Percentiles rank a stretch among this genome's conserved stretches.
These are phyloP conservation scores for Yponomeuta malinellus DNA, from an alignment of 2,888 invertebrate genomes.

Conservation along the genomic window DNA sequence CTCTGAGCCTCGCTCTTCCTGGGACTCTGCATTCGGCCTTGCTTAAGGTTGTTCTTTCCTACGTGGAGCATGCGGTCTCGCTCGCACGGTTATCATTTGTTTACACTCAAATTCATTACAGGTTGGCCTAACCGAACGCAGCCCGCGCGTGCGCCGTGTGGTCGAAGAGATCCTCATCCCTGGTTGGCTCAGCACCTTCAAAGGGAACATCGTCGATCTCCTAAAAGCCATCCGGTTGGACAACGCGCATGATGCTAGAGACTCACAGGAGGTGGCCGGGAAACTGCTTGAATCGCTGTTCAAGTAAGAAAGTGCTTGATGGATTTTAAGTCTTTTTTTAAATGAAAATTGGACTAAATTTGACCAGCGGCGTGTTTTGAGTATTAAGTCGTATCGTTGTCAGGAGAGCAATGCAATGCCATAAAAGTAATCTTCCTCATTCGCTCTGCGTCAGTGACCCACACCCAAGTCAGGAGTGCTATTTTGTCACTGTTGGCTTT, in stretches of 20 bases:
- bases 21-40: not conserved
- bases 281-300: slow-evolving; percentile 66
- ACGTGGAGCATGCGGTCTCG: no score
- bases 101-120: slow-evolving; percentile 21
- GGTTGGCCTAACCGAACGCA: slow-evolving; percentile 68
- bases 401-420: no score
- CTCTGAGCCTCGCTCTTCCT: not conserved
- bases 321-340: no score
- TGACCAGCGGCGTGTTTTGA: no score
- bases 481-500: no score
- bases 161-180: slow-evolving; percentile 78
- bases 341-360: no score
- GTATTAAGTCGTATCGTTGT: no score
- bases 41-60: no score
- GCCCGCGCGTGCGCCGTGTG: slow-evolving; percentile 60
- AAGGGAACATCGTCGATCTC: slow-evolving; percentile 82
- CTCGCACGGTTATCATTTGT: no score
- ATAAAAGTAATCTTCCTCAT: no score
- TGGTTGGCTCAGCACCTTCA: slow-evolving; percentile 84
- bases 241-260: slow-evolving; percentile 64
- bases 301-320: slow-evolving; percentile 41
- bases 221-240: slow-evolving; percentile 85
- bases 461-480: no score
- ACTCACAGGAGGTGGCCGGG: slow-evolving; percentile 68
- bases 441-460: no score